Evolutionary conservation across 37 sponge, comb jelly and placozoan species (phyloP), one percentile per base, ranked within the genome.

Genomic region (Agelas oroides): DNA sequence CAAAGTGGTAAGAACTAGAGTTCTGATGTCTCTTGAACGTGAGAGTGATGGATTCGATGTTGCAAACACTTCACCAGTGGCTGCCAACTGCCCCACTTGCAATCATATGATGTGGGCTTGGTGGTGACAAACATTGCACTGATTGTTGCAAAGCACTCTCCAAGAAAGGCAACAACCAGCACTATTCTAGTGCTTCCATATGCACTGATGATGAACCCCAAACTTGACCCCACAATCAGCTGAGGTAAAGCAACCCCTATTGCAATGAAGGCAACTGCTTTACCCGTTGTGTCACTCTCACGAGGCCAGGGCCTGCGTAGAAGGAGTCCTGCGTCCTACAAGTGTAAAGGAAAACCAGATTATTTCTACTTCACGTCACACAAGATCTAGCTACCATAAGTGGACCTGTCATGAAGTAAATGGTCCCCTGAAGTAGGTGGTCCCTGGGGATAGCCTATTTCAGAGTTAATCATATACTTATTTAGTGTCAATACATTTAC

Each of bases 181-280:
- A 56, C 59, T 35, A 61, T 37, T 0, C 39, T 54, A 37, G 55
- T 17, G 3, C 38, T 77, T 0, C 61, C 77, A 39, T 34, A 77
- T 25, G 25, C 23, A 23, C 32, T 32, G 63, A 77, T 77, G 37
- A 77, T 32, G 20, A 21, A 37, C 1, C 77, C 77, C 61, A 61
- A 32, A n/a, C 63, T 17, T 14, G 63, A 31, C 13, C 46, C 77
- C 25, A 61, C 23, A n/a, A 77, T 19, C 23, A 77, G 59, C 63
- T 77, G 77, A n/a, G 62, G 35, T 0, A 60, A 34, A 62, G 59
- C 58, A 38, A 77, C 60, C 0, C 36, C 35, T 19, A 61, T 77
- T 41, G 14, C 35, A 19, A 77, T 33, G 1, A 77, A 60, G 37
- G 77, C 30, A 5, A 77, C 63, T 30, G 77, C 63, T 34, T 62